Evolutionary conservation across 1,140 invertebrate species (phyloP).

Genomic region (Nephotettix cincticeps): DNA sequence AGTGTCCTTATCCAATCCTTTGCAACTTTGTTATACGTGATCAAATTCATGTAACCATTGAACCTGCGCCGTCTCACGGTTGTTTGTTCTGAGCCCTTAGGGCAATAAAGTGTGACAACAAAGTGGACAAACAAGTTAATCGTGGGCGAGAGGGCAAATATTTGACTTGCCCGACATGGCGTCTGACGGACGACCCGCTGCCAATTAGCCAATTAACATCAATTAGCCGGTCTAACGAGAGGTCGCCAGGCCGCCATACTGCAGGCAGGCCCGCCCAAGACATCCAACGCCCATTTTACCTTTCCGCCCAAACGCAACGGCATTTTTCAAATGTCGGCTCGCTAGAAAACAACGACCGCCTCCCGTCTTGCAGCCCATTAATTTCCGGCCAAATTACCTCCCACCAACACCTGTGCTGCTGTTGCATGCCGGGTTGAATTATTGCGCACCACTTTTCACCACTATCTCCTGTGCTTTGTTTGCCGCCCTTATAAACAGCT

Average conservation of each 20-base stretch:
- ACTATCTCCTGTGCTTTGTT: conserved; percentile 11
- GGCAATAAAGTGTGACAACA: too few species aligned
- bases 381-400: conserved; percentile 18
- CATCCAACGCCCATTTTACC: background rate
- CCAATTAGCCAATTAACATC: background rate
- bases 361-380: conserved; percentile 19
- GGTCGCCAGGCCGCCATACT: background rate
- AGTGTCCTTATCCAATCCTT: too few species aligned
- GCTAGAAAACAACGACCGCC: conserved; percentile 9
- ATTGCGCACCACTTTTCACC: conserved; percentile 14
- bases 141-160: too few species aligned
- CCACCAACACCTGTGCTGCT: background rate
- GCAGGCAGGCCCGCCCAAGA: background rate
- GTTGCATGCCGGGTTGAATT: background rate
- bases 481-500: background rate
- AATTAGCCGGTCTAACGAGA: background rate
- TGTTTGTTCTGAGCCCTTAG: too few species aligned
- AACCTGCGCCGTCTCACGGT: too few species aligned
- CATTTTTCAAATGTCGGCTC: conserved; percentile 12
- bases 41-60: too few species aligned
- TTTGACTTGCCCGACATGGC: background rate
- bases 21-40: too few species aligned
- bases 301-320: background rate
- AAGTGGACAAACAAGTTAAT: too few species aligned
- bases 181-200: background rate